Conservation (phyloP, 1,140 invertebrate species). For the Caenorhabditis briggsae region DNA sequence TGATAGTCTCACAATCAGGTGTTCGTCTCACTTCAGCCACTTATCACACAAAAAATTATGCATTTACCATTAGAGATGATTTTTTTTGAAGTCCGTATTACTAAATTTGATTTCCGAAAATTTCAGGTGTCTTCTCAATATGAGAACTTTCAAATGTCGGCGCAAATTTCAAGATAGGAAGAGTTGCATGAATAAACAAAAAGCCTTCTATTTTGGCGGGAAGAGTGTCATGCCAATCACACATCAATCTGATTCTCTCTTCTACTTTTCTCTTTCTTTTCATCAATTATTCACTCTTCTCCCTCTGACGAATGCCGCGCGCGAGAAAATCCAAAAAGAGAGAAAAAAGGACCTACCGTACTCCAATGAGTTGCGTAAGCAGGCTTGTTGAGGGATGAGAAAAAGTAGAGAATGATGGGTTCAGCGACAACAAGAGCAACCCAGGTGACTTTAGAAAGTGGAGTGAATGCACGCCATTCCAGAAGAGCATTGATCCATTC, state of each 20-base stretch:
- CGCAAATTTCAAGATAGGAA: background rate
- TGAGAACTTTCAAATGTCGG: background rate
- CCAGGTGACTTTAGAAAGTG: constrained; percentile 63
- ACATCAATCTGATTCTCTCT: constrained; percentile 6
- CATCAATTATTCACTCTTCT: constrained; percentile 13
- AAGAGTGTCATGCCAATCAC: constrained; percentile 41
- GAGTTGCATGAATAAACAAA: constrained; percentile 33
- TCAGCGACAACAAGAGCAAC: constrained; percentile 56
- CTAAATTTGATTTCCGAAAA: no score
- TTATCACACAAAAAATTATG: no score
- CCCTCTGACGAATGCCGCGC: background rate
- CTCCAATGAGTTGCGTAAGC: constrained; percentile 64
- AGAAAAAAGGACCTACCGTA: constrained; percentile 57
- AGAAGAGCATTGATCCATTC: constrained; percentile 60
- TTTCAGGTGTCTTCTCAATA: background rate
- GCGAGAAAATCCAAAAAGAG: background rate
- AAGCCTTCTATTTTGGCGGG: constrained; percentile 7
- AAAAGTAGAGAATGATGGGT: constrained; percentile 63
- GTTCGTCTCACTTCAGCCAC: no score
- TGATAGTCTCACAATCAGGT: no score
- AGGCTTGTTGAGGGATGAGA: constrained; percentile 68
- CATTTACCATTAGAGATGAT: no score
- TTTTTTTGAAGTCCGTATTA: no score
- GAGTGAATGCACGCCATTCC: constrained; percentile 64
- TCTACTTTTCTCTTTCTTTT: background rate